Evolutionary conservation across 2,797 vertebrate genomes (phyloP), one percentile per base, ranked within the genome.

Genomic region (Falco columbarius): DNA sequence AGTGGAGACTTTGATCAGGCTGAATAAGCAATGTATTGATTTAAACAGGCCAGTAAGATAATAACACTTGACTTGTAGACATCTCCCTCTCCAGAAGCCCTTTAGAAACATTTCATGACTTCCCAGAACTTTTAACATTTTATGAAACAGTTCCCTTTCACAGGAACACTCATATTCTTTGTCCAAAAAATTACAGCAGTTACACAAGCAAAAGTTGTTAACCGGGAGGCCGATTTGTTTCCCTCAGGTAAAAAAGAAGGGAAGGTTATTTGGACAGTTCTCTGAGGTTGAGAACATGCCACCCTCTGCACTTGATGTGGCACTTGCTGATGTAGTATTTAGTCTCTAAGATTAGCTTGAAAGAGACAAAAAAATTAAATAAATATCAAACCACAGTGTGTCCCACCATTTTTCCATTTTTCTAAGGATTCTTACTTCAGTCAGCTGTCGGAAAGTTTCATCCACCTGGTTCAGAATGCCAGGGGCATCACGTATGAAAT

Each of bases 391-490:
- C 34, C 80, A 22, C 13, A 7, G 14, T 0, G 14, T 29, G 29
- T 49, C n/a, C 42, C 49, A 36, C 38, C 38, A 40, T 40, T 40
- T 40, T 40, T 40, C 22, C n/a, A 10, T 34, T 29, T 32, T 66
- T 1, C 71, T 34, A 30, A 38, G 36, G 82, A 42, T 2, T 30
- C 98, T 92, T 98, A 99, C 99, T 87, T 99, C 99, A 26, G 98
- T 98, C 88, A 99, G 98, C 93, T 98, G 98, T 38, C 96, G 98
- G 94, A 98, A 98, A 2, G 99, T 99, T 94, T 99, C 99, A 20
- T 99, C 99, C 90, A 99, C 99, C 96, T 99, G 99, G 93, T 98
- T 98, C 66, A 99, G 98, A 89, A 99, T 99, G 95, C 95, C 98
- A 24, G 99, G 99, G 49, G 99, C 98, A 61, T 99, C 99, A 4